phyloP scores from a whole-genome alignment of 1,140 invertebrate species.

The Zaprionus camerounensis region DNA sequence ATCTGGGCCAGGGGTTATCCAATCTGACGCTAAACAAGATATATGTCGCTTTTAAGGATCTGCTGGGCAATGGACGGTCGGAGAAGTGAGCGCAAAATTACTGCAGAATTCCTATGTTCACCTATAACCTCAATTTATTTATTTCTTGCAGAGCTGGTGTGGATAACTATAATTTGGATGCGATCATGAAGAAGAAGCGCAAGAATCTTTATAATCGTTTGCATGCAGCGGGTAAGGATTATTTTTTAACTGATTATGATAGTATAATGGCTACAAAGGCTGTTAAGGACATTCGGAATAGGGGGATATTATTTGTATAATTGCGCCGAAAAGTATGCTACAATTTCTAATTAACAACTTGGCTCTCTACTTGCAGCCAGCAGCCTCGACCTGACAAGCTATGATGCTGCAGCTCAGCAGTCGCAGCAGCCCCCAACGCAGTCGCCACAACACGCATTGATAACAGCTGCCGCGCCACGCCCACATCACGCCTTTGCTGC shows the following conservation, averaged over 20 bases:
- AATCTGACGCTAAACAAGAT: constrained; percentile 84
- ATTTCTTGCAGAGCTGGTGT: constrained; percentile 32
- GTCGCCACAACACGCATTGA: constrained; percentile 10
- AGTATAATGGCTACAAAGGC: background rate
- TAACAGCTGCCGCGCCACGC: constrained; percentile 39
- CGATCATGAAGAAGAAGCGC: constrained; percentile 77
- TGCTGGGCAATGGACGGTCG: constrained; percentile 67
- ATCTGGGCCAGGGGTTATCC: constrained; percentile 84
- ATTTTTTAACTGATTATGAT: background rate
- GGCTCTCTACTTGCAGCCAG: constrained; percentile 30
- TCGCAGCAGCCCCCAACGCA: constrained; percentile 18
- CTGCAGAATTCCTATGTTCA: too few species aligned
- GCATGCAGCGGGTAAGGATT: constrained; percentile 67
- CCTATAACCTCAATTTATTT: background rate
- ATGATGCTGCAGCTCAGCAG: constrained; percentile 25
- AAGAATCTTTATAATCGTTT: constrained; percentile 82
- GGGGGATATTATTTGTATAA: background rate
- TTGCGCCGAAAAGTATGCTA: background rate
- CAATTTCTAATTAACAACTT: background rate
- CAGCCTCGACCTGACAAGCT: constrained; percentile 63
- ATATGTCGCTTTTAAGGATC: constrained; percentile 80
- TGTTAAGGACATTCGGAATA: too few species aligned
- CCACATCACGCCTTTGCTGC: constrained; percentile 71
- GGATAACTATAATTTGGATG: constrained; percentile 79
- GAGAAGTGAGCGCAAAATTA: constrained; percentile 74